phyloP scores from a whole-genome alignment of 2,113 vertebrate genomes.

The Holacanthus passer region DNA sequence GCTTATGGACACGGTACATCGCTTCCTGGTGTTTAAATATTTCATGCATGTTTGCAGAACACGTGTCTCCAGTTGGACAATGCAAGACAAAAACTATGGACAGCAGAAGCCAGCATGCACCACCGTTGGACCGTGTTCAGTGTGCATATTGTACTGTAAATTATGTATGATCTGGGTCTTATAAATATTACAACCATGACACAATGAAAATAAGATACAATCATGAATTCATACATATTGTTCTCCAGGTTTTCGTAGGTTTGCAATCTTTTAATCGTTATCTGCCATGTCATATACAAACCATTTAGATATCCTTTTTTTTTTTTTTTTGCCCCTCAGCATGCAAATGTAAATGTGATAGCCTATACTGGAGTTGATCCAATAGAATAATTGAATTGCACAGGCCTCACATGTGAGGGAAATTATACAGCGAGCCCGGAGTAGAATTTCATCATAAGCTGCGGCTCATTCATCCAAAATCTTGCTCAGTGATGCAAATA shows the following conservation, averaged over 20 bases:
- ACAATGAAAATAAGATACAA: not conserved
- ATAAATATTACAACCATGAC: conserved; percentile 21
- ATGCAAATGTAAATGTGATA: conserved; percentile 45
- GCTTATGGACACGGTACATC: too few species aligned
- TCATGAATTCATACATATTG: conserved; percentile 4
- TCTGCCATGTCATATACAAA: conserved; percentile 19
- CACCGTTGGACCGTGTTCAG: not conserved
- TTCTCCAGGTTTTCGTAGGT: not conserved
- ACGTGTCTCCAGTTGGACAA: not conserved
- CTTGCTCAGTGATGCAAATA: conserved; percentile 77
- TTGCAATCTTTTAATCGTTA: conserved; percentile 18
- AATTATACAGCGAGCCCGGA: conserved; percentile 61
- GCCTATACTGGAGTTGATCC: conserved; percentile 31
- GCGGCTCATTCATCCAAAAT: conserved; percentile 71
- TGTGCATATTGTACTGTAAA: conserved; percentile 11
- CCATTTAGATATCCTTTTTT: not conserved
- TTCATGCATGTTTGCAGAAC: too few species aligned
- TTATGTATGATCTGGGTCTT: conserved; percentile 24
- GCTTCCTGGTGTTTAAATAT: too few species aligned
- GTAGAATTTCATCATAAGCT: conserved; percentile 60
- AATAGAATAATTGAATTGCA: conserved; percentile 45
- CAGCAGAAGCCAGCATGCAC: not conserved
- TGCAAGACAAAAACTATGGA: not conserved
- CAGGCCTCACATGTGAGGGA: conserved; percentile 40
- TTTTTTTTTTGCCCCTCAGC: conserved; percentile 3